Evolutionary conservation across 2,888 invertebrate species (phyloP).

Genomic region (Callyntrura sp.): DNA sequence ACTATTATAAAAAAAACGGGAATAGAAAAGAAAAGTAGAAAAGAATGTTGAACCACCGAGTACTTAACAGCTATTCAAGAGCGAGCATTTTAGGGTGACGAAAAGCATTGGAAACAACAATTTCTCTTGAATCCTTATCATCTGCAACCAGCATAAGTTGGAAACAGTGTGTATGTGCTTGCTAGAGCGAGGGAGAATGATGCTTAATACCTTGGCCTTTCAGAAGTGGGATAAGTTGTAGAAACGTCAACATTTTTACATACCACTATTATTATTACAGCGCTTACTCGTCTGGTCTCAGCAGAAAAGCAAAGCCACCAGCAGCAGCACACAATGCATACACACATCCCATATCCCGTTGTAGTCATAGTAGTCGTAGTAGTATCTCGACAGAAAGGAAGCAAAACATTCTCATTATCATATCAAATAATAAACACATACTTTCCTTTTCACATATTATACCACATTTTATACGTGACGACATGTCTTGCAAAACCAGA

Average conservation of each 20-base stretch:
- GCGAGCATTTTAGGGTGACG: conserved; percentile 74
- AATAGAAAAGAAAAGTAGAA: conserved; percentile 71
- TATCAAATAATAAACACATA: conserved; percentile 74
- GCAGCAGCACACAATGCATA: conserved; percentile 46
- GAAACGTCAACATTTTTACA: conserved; percentile 56
- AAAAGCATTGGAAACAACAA: conserved; percentile 71
- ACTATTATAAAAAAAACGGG: conserved; percentile 50
- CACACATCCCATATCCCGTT: conserved; percentile 46
- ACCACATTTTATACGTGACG: conserved; percentile 35
- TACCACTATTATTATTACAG: conserved; percentile 50
- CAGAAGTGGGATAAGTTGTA: conserved; percentile 65
- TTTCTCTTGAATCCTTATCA: conserved; percentile 70
- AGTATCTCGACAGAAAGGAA: conserved; percentile 58
- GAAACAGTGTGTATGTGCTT: conserved; percentile 23
- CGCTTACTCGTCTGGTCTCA: conserved; percentile 33
- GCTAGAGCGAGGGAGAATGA: conserved; percentile 41
- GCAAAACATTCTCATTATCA: conserved; percentile 73
- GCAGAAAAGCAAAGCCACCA: conserved; percentile 34
- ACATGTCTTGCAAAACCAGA: conserved; percentile 44
- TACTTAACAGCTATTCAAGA: conserved; percentile 75
- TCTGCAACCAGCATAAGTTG: conserved; percentile 52
- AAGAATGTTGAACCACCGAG: conserved; percentile 75
- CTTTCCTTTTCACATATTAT: conserved; percentile 66
- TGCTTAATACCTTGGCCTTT: conserved; percentile 74
- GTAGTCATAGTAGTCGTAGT: no score